These are phyloP conservation scores for Hemaris fuciformis DNA, from an alignment of 2,888 invertebrate genomes.

Conservation along the genomic window DNA sequence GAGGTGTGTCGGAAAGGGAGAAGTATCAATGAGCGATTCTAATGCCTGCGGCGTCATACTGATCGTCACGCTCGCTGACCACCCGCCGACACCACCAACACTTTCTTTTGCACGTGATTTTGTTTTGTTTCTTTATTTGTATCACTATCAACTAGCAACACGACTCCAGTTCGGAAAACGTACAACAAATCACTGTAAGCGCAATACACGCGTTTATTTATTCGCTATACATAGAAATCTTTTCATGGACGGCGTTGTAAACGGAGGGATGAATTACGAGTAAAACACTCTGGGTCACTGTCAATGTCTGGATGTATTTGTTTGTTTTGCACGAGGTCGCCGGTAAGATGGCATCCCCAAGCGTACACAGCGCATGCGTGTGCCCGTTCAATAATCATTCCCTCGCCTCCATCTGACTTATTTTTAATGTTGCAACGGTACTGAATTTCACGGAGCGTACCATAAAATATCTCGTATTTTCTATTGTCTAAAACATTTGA, in stretches of 20 bases:
- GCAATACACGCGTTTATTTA: background rate
- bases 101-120: conserved; percentile 74
- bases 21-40: conserved; percentile 53
- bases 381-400: conserved; percentile 66
- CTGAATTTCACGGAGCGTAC: background rate
- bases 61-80: conserved; percentile 62
- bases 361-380: conserved; percentile 64
- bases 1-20: conserved; percentile 68
- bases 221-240: background rate
- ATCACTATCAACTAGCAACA: background rate
- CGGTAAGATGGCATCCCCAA: conserved; percentile 43
- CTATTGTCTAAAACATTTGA: background rate
- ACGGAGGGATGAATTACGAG: conserved; percentile 30
- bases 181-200: background rate
- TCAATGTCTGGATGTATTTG: conserved; percentile 61
- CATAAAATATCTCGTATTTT: background rate
- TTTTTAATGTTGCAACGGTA: conserved; percentile 22
- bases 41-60: conserved; percentile 57
- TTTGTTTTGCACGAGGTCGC: conserved; percentile 67
- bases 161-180: background rate
- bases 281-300: conserved; percentile 58
- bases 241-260: conserved; percentile 24
- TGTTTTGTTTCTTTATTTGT: conserved; percentile 45
- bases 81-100: conserved; percentile 55
- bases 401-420: conserved; percentile 53